Conservation (phyloP, 2,888 invertebrate species). For the Acronicta psi region DNA sequence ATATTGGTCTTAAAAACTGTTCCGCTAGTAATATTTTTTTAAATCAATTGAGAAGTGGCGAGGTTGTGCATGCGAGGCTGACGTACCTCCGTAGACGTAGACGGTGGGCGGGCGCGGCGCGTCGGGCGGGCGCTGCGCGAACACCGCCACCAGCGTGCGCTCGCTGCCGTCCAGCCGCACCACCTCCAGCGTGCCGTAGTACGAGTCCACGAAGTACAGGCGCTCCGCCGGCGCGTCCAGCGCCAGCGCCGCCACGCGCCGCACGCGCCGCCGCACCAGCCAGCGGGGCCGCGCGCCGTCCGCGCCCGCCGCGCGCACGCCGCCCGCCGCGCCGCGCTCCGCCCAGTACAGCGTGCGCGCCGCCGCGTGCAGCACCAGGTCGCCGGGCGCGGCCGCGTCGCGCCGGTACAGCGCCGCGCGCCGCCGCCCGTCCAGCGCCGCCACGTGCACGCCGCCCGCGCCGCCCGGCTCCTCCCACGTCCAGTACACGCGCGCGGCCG, state of each 20-base stretch:
- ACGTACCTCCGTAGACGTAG: conserved; percentile 42
- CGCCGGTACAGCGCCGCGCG: conserved; percentile 86
- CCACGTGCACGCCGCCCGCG: conserved; percentile 75
- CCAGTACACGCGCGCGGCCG: conserved; percentile 91
- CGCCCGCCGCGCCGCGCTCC: conserved; percentile 90
- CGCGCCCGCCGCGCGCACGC: conserved; percentile 91
- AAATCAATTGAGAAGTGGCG: too few species aligned
- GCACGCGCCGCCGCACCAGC: conserved; percentile 89
- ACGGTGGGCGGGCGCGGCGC: conserved; percentile 39
- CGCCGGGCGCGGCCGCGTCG: conserved; percentile 90
- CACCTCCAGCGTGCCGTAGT: conserved; percentile 92
- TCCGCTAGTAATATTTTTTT: too few species aligned
- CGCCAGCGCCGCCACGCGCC: conserved; percentile 93
- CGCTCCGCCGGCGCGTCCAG: conserved; percentile 93
- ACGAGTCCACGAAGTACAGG: conserved; percentile 96
- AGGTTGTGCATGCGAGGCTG: neutral
- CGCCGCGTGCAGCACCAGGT: conserved; percentile 91
- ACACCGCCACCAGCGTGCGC: conserved; percentile 76
- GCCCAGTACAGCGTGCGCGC: conserved; percentile 91
- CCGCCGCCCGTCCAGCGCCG: conserved; percentile 83
- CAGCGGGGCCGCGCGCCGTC: conserved; percentile 89
- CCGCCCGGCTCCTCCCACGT: conserved; percentile 87
- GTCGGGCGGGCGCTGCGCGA: conserved; percentile 58
- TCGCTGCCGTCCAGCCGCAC: conserved; percentile 91
- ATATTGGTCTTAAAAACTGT: too few species aligned